phyloP scores from a whole-genome alignment of 2,797 vertebrate species.

The Alexandromys oeconomus region DNA sequence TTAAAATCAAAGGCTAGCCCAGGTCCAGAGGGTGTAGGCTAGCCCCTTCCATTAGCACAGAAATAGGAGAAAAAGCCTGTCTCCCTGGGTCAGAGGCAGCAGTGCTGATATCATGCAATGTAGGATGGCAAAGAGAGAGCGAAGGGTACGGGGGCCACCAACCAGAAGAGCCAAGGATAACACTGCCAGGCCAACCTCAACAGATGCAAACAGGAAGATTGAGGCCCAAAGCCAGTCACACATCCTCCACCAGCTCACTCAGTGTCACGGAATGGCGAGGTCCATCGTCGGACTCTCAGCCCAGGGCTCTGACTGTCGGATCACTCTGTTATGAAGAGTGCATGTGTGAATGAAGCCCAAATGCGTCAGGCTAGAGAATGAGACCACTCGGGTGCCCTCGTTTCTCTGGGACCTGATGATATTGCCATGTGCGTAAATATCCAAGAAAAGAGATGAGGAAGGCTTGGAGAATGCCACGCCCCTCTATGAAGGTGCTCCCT shows the following conservation, averaged over 20 bases:
- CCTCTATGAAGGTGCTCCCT: neutral
- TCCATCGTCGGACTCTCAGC: neutral
- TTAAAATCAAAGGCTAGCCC: neutral
- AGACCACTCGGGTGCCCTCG: rapidly evolving
- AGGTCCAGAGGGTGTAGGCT: too few species aligned
- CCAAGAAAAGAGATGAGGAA: neutral
- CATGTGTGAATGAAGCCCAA: rapidly evolving
- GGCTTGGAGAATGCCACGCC: neutral
- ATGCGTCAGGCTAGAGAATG: rapidly evolving
- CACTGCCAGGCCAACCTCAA: neutral
- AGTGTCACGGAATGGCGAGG: neutral
- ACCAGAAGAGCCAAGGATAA: neutral
- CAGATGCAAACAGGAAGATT: neutral
- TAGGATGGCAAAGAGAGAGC: neutral
- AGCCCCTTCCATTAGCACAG: neutral
- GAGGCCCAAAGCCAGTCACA: neutral
- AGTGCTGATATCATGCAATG: too few species aligned
- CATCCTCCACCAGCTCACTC: neutral
- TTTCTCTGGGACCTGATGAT: neutral
- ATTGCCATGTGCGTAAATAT: too few species aligned
- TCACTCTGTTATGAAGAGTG: neutral
- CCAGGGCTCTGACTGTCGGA: neutral
- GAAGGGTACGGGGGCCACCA: neutral
- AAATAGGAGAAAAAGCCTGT: neutral
- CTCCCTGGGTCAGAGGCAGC: neutral